A percentile compares a stretch with the other conserved stretches of the same genome.
Conservation (phyloP, 1,140 invertebrate genomes). For the Galleria mellonella region DNA sequence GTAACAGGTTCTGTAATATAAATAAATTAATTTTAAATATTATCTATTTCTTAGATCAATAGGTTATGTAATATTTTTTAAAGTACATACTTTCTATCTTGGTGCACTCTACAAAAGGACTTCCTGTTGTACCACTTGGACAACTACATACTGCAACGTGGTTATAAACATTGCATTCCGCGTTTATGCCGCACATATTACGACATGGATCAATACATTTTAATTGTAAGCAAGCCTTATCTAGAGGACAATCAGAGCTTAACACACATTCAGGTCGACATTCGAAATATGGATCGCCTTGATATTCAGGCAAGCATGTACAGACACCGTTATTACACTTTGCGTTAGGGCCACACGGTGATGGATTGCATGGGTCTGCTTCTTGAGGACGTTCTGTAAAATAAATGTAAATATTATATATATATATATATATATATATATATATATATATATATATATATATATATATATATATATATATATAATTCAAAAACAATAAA, state of each 20-base stretch:
- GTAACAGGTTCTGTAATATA: constrained; percentile 36
- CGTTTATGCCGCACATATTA: constrained; percentile 80
- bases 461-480: too few species aligned
- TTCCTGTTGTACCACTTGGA: constrained; percentile 75
- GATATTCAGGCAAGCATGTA: constrained; percentile 81
- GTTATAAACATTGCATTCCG: constrained; percentile 79
- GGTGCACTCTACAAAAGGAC: constrained; percentile 76
- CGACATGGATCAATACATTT: constrained; percentile 85
- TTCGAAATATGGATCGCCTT: constrained; percentile 74
- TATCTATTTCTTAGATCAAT: not conserved
- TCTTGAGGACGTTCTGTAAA: constrained; percentile 56
- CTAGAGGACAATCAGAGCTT: constrained; percentile 79
- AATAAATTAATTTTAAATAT: constrained; percentile 7
- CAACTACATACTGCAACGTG: constrained; percentile 81
- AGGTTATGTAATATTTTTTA: not conserved
- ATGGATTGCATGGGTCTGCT: constrained; percentile 78
- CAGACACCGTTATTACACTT: constrained; percentile 78
- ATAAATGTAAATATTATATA: constrained; percentile 10
- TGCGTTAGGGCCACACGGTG: constrained; percentile 81
- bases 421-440: too few species aligned
- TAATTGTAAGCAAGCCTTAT: constrained; percentile 80
- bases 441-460: too few species aligned
- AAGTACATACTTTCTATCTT: constrained; percentile 47
- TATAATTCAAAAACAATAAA: constrained; percentile 12
- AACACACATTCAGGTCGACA: constrained; percentile 83